phyloP scores from a whole-genome alignment of 1,140 invertebrate genomes.

The Drosophila eugracilis region DNA sequence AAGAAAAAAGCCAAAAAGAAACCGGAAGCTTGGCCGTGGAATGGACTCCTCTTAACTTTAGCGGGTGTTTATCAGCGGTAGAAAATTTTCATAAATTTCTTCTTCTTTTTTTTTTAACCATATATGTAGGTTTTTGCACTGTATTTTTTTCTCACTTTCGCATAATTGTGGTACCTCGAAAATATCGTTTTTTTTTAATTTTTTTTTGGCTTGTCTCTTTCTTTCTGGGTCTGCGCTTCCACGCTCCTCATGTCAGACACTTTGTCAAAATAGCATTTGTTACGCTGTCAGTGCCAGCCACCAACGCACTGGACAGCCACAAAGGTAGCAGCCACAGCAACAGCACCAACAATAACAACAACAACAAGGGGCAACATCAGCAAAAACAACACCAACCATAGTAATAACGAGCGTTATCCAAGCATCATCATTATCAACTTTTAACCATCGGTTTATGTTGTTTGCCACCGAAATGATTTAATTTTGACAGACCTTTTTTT shows the following conservation, averaged over 20 bases:
- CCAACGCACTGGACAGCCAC: conserved; percentile 76
- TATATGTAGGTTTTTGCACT: conserved; percentile 55
- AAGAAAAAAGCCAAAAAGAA: too few species aligned
- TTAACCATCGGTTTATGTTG: conserved; percentile 83
- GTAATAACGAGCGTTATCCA: conserved; percentile 81
- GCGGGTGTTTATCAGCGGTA: conserved; percentile 62
- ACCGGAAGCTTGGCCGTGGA: conserved; percentile 73
- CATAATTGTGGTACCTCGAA: conserved; percentile 44
- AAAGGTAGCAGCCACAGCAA: conserved; percentile 44
- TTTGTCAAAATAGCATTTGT: conserved; percentile 84
- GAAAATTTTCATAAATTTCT: conserved; percentile 64
- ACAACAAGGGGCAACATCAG: neutral
- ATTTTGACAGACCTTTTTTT: conserved; percentile 82
- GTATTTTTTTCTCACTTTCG: conserved; percentile 74
- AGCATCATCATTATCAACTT: conserved; percentile 83
- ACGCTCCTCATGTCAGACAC: conserved; percentile 83
- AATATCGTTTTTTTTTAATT: too few species aligned
- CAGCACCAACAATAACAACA: conserved; percentile 14
- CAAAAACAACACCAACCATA: conserved; percentile 55
- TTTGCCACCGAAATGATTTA: conserved; percentile 83
- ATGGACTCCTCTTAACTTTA: conserved; percentile 51
- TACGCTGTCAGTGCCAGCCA: conserved; percentile 80
- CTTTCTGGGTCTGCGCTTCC: conserved; percentile 58
- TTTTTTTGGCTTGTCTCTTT: conserved; percentile 24
- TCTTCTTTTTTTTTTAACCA: conserved; percentile 1